These are phyloP conservation scores for Parnassius apollo DNA, from an alignment of 2,888 invertebrate species.

Conservation along the genomic window DNA sequence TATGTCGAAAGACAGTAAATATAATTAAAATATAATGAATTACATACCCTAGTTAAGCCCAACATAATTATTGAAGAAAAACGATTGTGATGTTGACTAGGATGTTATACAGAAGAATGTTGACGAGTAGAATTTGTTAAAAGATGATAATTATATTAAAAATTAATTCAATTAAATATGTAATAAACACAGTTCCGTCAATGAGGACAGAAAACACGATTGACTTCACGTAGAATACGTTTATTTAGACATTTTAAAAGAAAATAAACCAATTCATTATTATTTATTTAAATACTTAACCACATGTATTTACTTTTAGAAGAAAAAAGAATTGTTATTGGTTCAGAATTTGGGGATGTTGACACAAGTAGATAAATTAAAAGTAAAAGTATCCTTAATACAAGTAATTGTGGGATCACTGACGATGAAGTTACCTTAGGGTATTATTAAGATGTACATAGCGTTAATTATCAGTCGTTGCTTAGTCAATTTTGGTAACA, in stretches of 20 bases:
- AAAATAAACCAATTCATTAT: neutral
- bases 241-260: neutral
- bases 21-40: constrained; percentile 47
- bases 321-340: neutral
- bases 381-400: constrained; percentile 47
- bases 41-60: constrained; percentile 61
- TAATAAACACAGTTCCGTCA: constrained; percentile 27
- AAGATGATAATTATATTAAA: constrained; percentile 32
- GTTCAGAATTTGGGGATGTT: neutral
- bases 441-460: constrained; percentile 65
- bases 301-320: constrained; percentile 5
- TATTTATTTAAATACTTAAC: neutral
- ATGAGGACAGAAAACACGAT: neutral
- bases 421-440: constrained; percentile 50
- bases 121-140: constrained; percentile 69
- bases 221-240: constrained; percentile 11
- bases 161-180: constrained; percentile 34
- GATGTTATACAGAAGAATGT: constrained; percentile 68
- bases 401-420: constrained; percentile 70
- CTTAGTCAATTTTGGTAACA: neutral
- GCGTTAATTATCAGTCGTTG: constrained; percentile 60
- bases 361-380: neutral
- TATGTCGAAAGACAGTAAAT: constrained; percentile 70
- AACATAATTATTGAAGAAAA: constrained; percentile 66
- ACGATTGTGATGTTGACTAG: constrained; percentile 77